Conservation (phyloP, 64 coral and sea anemone species). For the Montipora efflorescens region DNA sequence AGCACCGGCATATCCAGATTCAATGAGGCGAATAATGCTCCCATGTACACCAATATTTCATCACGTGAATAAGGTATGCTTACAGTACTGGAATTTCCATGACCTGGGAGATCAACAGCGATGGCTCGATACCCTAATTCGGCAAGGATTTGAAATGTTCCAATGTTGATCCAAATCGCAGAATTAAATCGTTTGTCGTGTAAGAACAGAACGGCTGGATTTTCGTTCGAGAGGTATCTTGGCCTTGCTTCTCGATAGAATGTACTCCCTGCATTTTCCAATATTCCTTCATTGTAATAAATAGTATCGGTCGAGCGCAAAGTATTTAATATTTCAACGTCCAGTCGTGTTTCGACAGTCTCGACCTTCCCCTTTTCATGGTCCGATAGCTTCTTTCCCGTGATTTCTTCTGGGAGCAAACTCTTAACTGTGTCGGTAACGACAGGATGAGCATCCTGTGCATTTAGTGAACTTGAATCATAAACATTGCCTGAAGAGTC, state of each 20-base stretch:
- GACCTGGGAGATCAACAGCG: conserved; percentile 83
- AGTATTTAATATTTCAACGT: not conserved
- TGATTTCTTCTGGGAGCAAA: not conserved
- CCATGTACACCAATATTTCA: conserved; percentile 80
- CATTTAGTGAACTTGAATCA: not conserved
- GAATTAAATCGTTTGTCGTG: conserved; percentile 70
- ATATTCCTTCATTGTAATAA: conserved; percentile 55
- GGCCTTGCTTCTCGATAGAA: conserved; percentile 81
- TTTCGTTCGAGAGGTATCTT: not conserved
- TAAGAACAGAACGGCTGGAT: conserved; percentile 61
- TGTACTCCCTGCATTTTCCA: conserved; percentile 40
- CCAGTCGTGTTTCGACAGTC: not conserved
- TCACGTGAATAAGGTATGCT: conserved; percentile 74
- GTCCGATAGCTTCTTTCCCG: not conserved
- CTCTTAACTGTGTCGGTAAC: not conserved
- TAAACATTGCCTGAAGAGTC: not conserved
- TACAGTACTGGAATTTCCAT: conserved; percentile 69
- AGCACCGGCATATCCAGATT: conserved; percentile 41
- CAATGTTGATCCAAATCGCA: conserved; percentile 73
- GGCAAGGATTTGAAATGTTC: conserved; percentile 73
- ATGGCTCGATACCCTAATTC: conserved; percentile 68
- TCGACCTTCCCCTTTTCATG: not conserved
- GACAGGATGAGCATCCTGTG: not conserved
- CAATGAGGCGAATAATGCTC: conserved; percentile 38
- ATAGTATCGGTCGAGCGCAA: conserved; percentile 2